Evolutionary conservation across 2,888 invertebrate genomes (phyloP).

Genomic region (Thyatira batis): DNA sequence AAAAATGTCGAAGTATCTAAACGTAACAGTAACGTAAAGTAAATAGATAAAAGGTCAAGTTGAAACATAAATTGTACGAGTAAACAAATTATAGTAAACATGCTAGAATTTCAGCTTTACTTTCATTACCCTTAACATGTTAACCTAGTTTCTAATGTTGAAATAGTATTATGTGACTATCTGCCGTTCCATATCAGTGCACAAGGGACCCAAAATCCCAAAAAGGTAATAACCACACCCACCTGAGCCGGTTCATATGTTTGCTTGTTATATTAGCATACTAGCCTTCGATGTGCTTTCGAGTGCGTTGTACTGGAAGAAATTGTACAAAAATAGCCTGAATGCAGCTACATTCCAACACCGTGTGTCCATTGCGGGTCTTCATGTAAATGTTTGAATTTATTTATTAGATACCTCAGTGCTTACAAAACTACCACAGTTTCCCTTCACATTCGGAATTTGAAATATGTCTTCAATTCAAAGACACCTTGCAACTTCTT

Average conservation of each 20-base stretch:
- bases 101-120: not conserved
- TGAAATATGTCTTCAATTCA: not conserved
- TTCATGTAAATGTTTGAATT: conserved; percentile 1
- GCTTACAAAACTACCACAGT: not conserved
- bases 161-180: conserved; percentile 7
- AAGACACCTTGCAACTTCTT: not conserved
- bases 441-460: not conserved
- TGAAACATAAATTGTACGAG: too few relatives aligned
- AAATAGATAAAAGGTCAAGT: too few relatives aligned
- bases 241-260: conserved; percentile 11
- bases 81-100: too few relatives aligned
- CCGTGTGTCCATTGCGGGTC: conserved; percentile 6
- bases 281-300: conserved; percentile 8
- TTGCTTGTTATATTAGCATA: conserved; percentile 31
- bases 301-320: conserved; percentile 25
- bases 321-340: conserved; percentile 22
- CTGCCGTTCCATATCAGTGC: not conserved
- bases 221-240: conserved; percentile 30
- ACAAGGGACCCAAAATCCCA: conserved; percentile 11
- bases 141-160: conserved; percentile 1
- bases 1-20: too few relatives aligned
- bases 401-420: not conserved
- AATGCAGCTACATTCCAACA: conserved; percentile 10
- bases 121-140: conserved; percentile 2
- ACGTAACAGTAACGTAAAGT: too few relatives aligned